Evolutionary conservation across 2,888 invertebrate species (phyloP), one percentile per base, ranked within the genome.

Genomic region (Eupithecia abbreviata): DNA sequence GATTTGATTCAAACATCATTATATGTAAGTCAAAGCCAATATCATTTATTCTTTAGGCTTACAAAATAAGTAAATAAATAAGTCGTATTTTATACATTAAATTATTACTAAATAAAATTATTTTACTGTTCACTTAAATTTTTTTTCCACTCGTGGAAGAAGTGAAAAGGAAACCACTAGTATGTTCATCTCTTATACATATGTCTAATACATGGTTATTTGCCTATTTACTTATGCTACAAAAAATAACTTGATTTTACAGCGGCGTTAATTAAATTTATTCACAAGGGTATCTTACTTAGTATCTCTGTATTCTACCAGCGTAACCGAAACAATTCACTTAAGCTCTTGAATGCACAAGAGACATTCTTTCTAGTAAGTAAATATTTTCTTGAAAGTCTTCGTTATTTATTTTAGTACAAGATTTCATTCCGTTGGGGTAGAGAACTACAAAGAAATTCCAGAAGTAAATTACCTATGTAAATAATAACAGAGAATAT

Each of bases 281-380:
- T 47, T 30, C 69, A 30, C 10, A 43, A 18, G 18, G 6, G 9
- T n/a, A 43, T n/a, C n/a, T 68, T n/a, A 43, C 67, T 45, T 1
- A 9, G 2, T 18, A 68, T 62, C 18, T 62, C 62, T 76, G 72
- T 77, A 81, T 78, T 80, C 79, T 67, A 58, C 68, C 71, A 76
- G 69, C 81, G 71, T 76, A 77, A 80, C 77, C 51, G 71, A 80
- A 80, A 80, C 78, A 82, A 80, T 80, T 82, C 78, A 79, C 76
- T 79, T 79, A 79, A 77, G 75, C 74, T 75, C 76, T 80, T 79
- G 77, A 80, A 81, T 81, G 77, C 79, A 74, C 77, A 73, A 67
- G 74, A 80, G 79, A 78, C 75, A 76, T 79, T 80, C 74, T 79
- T 79, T 78, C 68, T 78, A 78, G 81, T 80, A 69, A 78, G 78